These are phyloP conservation scores for Phenganax subtilis DNA, from an alignment of 92 coral and sea anemone genomes.

Conservation along the genomic window DNA sequence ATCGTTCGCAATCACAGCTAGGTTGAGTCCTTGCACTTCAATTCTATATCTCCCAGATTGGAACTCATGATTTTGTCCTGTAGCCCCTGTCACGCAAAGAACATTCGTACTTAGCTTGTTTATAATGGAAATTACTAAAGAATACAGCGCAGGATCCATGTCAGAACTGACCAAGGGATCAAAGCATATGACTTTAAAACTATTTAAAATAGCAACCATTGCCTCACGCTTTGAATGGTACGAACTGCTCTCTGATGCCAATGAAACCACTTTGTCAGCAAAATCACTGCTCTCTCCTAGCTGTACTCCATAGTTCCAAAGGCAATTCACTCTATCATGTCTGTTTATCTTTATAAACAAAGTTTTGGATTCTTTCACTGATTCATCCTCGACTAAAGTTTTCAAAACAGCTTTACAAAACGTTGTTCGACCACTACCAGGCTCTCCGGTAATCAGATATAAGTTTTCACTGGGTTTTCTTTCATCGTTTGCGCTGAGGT, in stretches of 20 bases:
- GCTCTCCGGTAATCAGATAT: constrained; percentile 54
- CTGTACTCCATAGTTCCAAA: constrained; percentile 62
- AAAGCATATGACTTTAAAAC: constrained; percentile 64
- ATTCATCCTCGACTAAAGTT: constrained; percentile 31
- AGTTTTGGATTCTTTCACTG: constrained; percentile 46
- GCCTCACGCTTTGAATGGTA: constrained; percentile 46
- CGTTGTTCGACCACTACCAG: constrained; percentile 84
- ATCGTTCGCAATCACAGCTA: background rate
- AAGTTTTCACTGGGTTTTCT: background rate
- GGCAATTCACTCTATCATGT: constrained; percentile 47
- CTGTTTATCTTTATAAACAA: constrained; percentile 48
- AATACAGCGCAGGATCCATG: constrained; percentile 38
- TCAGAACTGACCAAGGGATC: constrained; percentile 56
- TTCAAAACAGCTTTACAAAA: constrained; percentile 55
- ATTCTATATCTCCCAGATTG: background rate
- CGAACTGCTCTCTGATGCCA: constrained; percentile 50
- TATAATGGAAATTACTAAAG: constrained; percentile 51
- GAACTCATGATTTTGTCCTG: background rate
- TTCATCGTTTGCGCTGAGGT: background rate
- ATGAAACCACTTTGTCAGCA: constrained; percentile 51
- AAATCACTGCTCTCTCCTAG: constrained; percentile 59
- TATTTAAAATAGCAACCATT: constrained; percentile 41
- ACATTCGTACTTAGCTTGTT: constrained; percentile 33
- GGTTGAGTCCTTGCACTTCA: constrained; percentile 3
- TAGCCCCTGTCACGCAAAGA: constrained; percentile 14